Percentiles rank a stretch among this genome's conserved stretches.
These are phyloP conservation scores for Luidia sarsii DNA, from an alignment of 53 echinoderm and acorn worm species.

Conservation along the genomic window DNA sequence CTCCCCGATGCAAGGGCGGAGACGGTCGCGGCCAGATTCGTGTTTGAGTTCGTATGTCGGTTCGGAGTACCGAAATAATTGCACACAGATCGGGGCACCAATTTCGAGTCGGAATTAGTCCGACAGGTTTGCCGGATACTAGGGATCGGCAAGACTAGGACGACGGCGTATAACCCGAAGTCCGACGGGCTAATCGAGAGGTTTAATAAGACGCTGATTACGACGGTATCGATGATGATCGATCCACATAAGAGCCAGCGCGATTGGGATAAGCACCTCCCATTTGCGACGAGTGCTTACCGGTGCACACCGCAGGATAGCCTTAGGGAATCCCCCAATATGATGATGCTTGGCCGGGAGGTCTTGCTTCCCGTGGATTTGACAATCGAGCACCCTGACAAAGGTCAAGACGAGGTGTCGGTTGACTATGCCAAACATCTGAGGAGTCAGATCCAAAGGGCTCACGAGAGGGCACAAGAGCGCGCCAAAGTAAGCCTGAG, in stretches of 20 bases:
- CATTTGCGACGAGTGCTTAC: not conserved
- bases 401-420: not conserved
- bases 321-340: not conserved
- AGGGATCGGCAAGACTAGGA: too few relatives aligned
- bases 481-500: too few relatives aligned
- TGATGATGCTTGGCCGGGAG: too few relatives aligned
- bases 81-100: not conserved
- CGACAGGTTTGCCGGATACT: not conserved
- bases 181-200: too few relatives aligned
- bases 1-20: too few relatives aligned
- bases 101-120: not conserved
- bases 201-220: too few relatives aligned
- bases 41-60: too few relatives aligned
- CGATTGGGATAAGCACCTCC: not conserved
- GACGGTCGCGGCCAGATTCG: too few relatives aligned
- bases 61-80: too few relatives aligned
- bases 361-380: conserved; percentile 2
- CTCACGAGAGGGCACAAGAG: not conserved
- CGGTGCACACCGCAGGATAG: not conserved
- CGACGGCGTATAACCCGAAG: not conserved
- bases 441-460: not conserved
- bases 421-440: not conserved
- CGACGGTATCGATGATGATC: not conserved
- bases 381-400: not conserved
- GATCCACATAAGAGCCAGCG: too few relatives aligned